These are phyloP conservation scores for Laspeyria flexula DNA, from an alignment of 2,888 invertebrate species.

Conservation along the genomic window DNA sequence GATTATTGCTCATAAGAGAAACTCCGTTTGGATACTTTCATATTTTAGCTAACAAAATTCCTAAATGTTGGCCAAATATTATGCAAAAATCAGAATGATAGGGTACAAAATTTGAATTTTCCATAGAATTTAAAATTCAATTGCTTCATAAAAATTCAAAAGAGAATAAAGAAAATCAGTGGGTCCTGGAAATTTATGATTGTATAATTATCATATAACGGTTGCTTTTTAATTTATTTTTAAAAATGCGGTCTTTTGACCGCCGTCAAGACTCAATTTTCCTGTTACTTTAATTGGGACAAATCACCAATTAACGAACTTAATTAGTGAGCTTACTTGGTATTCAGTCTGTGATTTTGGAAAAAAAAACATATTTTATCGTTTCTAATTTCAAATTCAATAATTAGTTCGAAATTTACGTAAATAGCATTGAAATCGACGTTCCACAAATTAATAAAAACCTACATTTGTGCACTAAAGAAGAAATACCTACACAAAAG, in stretches of 20 bases:
- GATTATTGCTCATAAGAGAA: not conserved
- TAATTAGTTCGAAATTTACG: not conserved
- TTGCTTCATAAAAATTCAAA: conserved; percentile 35
- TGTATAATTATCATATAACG: conserved; percentile 41
- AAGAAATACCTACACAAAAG: conserved; percentile 19
- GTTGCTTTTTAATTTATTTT: conserved; percentile 20
- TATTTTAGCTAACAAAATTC: not conserved
- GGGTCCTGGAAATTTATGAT: conserved; percentile 36
- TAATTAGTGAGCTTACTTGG: conserved; percentile 35
- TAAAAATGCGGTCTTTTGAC: conserved; percentile 20
- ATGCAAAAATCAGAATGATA: conserved; percentile 14
- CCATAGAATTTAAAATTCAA: conserved; percentile 27
- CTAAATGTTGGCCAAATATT: conserved; percentile 13
- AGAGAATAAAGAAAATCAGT: conserved; percentile 13
- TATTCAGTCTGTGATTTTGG: conserved; percentile 30
- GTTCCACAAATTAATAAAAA: too few relatives aligned
- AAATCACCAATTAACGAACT: conserved; percentile 37
- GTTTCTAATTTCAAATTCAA: conserved; percentile 1
- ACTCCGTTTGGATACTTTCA: too few relatives aligned
- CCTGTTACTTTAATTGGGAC: conserved; percentile 31
- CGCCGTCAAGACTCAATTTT: conserved; percentile 33
- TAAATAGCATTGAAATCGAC: too few relatives aligned
- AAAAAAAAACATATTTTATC: conserved; percentile 12
- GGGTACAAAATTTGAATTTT: conserved; percentile 14
- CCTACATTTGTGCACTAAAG: too few relatives aligned